Conservation (phyloP, 35 echinoderm and acorn worm species). For the Strongylocentrotus purpuratus region DNA sequence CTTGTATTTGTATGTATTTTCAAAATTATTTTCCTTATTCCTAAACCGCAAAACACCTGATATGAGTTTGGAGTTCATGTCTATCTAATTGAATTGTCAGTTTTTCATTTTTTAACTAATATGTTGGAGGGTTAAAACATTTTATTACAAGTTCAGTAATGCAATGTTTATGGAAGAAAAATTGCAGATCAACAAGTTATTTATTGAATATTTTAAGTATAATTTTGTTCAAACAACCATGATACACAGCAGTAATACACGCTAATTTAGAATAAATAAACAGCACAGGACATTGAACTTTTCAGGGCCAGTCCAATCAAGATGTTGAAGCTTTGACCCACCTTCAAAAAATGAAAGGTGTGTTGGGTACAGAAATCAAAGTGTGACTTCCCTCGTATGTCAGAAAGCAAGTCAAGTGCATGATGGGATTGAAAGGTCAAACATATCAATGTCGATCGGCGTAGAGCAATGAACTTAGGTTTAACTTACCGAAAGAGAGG, state of each 20-base stretch:
- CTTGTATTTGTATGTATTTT: no score
- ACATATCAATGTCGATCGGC: not conserved
- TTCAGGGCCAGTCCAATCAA: not conserved
- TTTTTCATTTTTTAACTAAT: no score
- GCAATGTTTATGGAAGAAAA: not conserved
- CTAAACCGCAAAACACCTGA: no score
- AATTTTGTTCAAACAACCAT: not conserved
- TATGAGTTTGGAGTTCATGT: no score
- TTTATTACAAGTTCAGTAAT: no score
- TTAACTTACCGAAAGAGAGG: not conserved
- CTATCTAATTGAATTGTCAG: no score
- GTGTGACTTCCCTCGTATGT: constrained; percentile 28
- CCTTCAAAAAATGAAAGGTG: constrained; percentile 15
- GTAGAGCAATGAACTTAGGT: constrained; percentile 25
- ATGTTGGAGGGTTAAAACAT: no score
- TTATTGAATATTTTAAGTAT: no score
- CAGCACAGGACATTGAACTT: not conserved
- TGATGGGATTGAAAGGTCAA: constrained; percentile 23
- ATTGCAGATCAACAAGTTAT: not conserved
- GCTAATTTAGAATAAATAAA: not conserved
- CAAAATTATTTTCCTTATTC: no score
- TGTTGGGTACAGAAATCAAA: not conserved
- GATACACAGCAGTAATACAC: not conserved
- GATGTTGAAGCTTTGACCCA: not conserved
- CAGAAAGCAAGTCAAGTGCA: constrained; percentile 36